Base-by-base conservation (phyloP, 2,888 invertebrate species). In the Agrilus biguttatus region DNA sequence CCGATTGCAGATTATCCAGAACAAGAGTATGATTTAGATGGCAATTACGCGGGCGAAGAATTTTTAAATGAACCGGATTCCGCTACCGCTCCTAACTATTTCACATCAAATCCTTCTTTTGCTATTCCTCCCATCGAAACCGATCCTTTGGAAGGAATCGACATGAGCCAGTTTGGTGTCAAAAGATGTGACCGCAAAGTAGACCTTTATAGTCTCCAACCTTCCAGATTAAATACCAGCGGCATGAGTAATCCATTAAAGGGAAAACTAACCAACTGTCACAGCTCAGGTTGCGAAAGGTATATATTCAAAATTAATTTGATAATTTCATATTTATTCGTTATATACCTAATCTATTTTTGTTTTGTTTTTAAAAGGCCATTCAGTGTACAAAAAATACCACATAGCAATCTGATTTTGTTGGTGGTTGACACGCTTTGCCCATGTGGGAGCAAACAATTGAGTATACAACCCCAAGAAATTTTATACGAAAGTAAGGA, bases 371-470 rank as follows among this genome's bases (percentile, higher is more conserved):
- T 8, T 21, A 5, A 7, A 40, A 85, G 90, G 58, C 89, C 89
- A 21, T 90, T 90, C 69, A 90, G 89, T 69, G 89, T 90, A 43
- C 89, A 90, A 61, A 88, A 88, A 69, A 87, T 91, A 57, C 87
- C 83, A 39, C 84, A 87, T 63, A 90, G 89, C 60, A 91, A 91
- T 71, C 70, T 91, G 55, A 86, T 91, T 56, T 70, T 91, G 49
- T 70, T 91, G 49, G 90, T 89, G 49, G 89, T 90, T 55, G 89
- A 91, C 65, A 88, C 86, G 17, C 68, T 86, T 53, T 89, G 88
- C 62, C 88, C 88, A 40, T 90, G 89, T 67, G 88, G 88, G 51
- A 84, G 83, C 58, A 88, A 88, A 65, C 82, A 85, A 58, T 71
- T 89, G 50, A 85, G 85, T 65, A 87, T 88, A 62, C 77, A 80